Conservation (phyloP, 2,888 invertebrate species). For the Chrysomela aeneicollis region DNA sequence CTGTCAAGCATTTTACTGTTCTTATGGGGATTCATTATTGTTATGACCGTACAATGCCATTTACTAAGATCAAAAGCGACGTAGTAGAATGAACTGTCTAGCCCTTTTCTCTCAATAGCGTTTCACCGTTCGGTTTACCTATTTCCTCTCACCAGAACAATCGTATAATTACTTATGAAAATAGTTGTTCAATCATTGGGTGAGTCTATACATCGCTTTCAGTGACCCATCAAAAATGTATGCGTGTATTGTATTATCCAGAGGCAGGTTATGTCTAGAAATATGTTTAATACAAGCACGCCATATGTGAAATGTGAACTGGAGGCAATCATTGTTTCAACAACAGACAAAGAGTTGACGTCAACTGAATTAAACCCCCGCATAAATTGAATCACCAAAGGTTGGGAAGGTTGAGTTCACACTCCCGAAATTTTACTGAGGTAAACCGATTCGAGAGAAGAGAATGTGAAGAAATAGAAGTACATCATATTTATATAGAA, state of each 20-base stretch:
- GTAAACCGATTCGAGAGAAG: too few species aligned
- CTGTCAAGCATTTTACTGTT: too few species aligned
- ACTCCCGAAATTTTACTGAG: background rate
- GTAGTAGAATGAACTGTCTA: background rate
- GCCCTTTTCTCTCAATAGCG: background rate
- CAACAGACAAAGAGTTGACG: background rate
- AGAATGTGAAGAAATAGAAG: too few species aligned
- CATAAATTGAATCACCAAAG: background rate
- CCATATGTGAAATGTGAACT: slow-evolving; percentile 15
- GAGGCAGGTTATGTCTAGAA: slow-evolving; percentile 8
- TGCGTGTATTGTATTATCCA: slow-evolving; percentile 14
- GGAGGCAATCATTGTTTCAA: slow-evolving; percentile 3
- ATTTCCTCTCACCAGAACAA: background rate
- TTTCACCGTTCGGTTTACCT: background rate
- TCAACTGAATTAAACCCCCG: background rate
- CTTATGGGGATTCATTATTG: too few species aligned
- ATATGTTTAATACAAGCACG: slow-evolving; percentile 18
- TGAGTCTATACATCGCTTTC: background rate
- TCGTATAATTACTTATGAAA: background rate
- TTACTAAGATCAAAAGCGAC: too few species aligned
- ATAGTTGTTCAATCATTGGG: background rate
- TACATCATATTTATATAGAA: too few species aligned
- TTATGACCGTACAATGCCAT: too few species aligned
- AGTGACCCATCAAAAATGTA: slow-evolving; percentile 17
- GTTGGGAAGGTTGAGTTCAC: background rate